Conservation (phyloP, 2,888 invertebrate species). For the Aphidoletes aphidimyza region DNA sequence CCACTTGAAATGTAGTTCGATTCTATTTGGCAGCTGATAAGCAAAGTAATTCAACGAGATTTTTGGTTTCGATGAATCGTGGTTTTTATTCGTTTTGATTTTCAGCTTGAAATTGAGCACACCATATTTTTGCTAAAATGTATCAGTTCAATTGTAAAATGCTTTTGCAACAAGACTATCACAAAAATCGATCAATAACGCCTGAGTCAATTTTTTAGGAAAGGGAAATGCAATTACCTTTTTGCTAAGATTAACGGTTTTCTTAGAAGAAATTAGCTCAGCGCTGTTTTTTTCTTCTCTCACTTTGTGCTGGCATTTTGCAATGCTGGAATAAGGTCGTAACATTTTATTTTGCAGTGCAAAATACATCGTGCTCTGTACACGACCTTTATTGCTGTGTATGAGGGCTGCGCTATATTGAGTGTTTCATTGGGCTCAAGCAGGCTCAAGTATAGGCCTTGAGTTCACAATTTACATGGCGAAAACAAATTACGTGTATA, state of each 20-base stretch:
- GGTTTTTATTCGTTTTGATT: not conserved
- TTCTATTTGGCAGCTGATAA: not conserved
- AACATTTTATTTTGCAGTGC: no score
- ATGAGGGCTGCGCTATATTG: no score
- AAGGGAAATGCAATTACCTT: not conserved
- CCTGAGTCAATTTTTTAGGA: not conserved
- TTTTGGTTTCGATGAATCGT: not conserved
- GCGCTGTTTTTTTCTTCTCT: not conserved
- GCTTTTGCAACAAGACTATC: not conserved
- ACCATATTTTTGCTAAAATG: not conserved
- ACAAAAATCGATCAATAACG: not conserved
- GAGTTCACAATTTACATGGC: not conserved
- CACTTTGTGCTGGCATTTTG: not conserved
- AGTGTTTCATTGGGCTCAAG: not conserved
- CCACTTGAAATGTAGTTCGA: slow-evolving; percentile 21
- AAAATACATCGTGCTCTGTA: no score
- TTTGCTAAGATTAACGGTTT: slow-evolving; percentile 12
- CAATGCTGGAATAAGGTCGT: not conserved
- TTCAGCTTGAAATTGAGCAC: not conserved
- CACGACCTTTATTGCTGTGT: not conserved
- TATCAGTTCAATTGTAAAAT: no score
- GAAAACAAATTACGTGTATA: not conserved
- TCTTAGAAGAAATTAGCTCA: slow-evolving; percentile 29
- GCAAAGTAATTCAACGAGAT: not conserved
- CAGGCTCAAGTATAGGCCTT: not conserved